Evolutionary conservation across 2,888 invertebrate genomes (phyloP).

Genomic region (Colostygia pectinataria): DNA sequence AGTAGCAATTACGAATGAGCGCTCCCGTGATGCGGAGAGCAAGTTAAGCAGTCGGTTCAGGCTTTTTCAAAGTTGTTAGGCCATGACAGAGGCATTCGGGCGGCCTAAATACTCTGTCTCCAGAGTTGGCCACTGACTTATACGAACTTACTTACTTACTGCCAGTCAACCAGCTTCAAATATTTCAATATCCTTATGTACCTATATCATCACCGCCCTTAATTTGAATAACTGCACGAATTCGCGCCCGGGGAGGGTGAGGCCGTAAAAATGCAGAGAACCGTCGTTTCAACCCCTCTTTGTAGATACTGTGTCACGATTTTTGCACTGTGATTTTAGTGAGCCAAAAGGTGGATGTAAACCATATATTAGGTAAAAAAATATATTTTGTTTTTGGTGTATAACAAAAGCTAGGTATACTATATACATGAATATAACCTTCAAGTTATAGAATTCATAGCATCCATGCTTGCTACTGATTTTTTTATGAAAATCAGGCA

Average conservation of each 20-base stretch:
- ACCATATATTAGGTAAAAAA: neutral
- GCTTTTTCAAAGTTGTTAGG: too few species aligned
- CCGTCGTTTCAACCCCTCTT: conserved; percentile 4
- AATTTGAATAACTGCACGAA: conserved; percentile 51
- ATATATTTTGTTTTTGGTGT: neutral
- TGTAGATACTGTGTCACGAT: conserved; percentile 16
- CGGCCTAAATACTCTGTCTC: too few species aligned
- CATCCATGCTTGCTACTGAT: too few species aligned
- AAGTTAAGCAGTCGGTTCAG: too few species aligned
- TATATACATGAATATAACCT: too few species aligned
- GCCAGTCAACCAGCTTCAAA: conserved; percentile 10
- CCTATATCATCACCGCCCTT: conserved; percentile 29
- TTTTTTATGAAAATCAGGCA: neutral
- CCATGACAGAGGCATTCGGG: too few species aligned
- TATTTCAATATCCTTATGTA: conserved; percentile 17
- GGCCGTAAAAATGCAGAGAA: conserved; percentile 58
- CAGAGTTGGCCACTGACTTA: too few species aligned
- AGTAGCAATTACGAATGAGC: too few species aligned
- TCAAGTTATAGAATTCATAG: too few species aligned
- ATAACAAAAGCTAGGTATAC: too few species aligned
- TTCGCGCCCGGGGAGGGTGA: conserved; percentile 50
- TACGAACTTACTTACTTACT: too few species aligned
- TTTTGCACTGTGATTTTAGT: conserved; percentile 19
- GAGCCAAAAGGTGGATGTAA: conserved; percentile 1
- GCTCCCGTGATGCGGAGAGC: too few species aligned